Base-by-base conservation (phyloP, 2,797 vertebrate species). In the Ctenochaetus hawaiiensis region DNA sequence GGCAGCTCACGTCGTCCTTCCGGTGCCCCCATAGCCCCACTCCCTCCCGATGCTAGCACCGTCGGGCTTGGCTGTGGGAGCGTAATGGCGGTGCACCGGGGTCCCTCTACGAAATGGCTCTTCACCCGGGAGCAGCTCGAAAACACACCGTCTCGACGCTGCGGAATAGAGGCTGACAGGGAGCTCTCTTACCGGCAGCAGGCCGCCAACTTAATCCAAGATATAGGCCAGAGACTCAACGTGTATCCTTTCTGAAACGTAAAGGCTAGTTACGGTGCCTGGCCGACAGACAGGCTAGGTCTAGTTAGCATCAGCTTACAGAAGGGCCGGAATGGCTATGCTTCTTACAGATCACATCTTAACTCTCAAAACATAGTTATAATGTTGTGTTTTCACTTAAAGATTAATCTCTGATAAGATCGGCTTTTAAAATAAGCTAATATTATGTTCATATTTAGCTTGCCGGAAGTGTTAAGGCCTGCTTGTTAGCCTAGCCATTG, bases 221-320 rank as follows among this genome's bases (percentile, higher is more conserved):
- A 99, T 1, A 99, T 99, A 94, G 98, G 97, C 83, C 98, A 99
- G 95, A 96, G 97, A 84, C 96, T 99, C 91, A 99, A 97, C 92
- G 98, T 99, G 98, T 99, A 99, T 99, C 98, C 97, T 96, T 93
- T 79, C 68, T 60, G 52, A 83, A 49, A 22, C 63, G 10, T 23
- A 7, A 4, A 18, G 39, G 54, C 16, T 52, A 39, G 26, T 30
- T 30, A 44, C 43, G 43, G 5, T 78, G 67, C 23, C 64, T 3
- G 76, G 59, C 71, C 54, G 12, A 26, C 53, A 9, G 48, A 12
- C 58, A 12, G 59, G 73, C 26, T 30, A 30, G 26, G 26, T 30
- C 1, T 86, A 85, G 77, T 63, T 83, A 86, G 78, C 84, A 5
- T 84, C 83, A 82, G 82, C 85, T 20, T 1, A 14, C 2, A 37